Evolutionary conservation across 2,113 vertebrate species (phyloP), one percentile per base, ranked within the genome.

Genomic region (Embiotoca jacksoni): DNA sequence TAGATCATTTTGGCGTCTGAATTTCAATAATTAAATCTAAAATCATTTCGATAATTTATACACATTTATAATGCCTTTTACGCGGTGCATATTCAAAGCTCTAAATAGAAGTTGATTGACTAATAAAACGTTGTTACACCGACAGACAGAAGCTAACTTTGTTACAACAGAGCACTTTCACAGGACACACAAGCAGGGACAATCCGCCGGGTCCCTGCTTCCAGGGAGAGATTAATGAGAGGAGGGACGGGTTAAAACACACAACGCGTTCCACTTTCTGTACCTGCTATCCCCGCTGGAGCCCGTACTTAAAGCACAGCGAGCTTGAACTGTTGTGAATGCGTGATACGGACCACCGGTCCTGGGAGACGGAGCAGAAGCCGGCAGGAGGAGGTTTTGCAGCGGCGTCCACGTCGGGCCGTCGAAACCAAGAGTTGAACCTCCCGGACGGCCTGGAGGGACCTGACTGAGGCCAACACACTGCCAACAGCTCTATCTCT

Each of bases 241-340:
- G 9, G 68, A 13, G 53, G 54, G 71, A 33, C 49, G 49, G 54
- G 57, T 41, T 11, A 44, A 11, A 54, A 36, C 32, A 57, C n/a
- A 32, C 46, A 63, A 58, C 41, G 3, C 75, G 52, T 41, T 83
- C 63, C 32, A 39, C 54, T 37, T 63, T 32, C 74, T 61, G 33
- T 35, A 37, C 65, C 65, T n/a, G 52, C 41, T 23, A 9, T 78
- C 49, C 72, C 62, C 23, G 46, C 35, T 13, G 58, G 58, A 82
- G 57, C 58, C 54, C n/a, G 70, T 6, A 23, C 46, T 75, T 60
- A 72, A 50, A 82, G 70, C 44, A 35, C 63, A 67, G 64, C 39
- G 67, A 84, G 78, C 37, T 23, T 79, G 74, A 84, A 76, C 71
- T 79, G 54, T 44, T 73, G 82, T 73, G 75, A 82, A 72, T 73